These are phyloP conservation scores for Hirtodrosophila alboralis DNA, from an alignment of 2,888 invertebrate genomes.

Conservation along the genomic window DNA sequence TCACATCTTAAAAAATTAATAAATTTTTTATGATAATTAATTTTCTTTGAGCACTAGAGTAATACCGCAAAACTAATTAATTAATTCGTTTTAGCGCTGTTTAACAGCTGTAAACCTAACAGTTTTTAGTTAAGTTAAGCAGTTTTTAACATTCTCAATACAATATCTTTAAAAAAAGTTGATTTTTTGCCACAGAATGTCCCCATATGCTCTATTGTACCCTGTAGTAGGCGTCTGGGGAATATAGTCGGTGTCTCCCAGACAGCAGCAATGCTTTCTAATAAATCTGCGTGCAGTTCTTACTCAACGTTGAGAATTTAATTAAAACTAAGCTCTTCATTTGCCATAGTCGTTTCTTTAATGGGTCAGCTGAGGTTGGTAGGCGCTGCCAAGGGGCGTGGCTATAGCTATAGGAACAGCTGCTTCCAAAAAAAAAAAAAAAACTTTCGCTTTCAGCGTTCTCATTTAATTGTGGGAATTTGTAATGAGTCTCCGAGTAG, in stretches of 20 bases:
- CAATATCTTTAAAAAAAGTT: no score
- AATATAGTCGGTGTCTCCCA: slow-evolving; percentile 7
- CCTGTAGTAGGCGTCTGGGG: slow-evolving; percentile 16
- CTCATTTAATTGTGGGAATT: slow-evolving; percentile 44
- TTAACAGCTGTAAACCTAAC: no score
- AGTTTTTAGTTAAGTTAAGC: no score
- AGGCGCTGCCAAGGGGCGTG: slow-evolving; percentile 23
- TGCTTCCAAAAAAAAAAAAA: background rate
- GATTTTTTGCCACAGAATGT: no score
- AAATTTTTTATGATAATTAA: no score
- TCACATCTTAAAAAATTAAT: no score
- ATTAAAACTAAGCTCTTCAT: slow-evolving; percentile 73
- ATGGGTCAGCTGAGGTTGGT: slow-evolving; percentile 33
- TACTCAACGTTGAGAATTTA: slow-evolving; percentile 61
- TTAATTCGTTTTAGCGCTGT: no score
- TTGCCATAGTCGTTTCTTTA: slow-evolving; percentile 32
- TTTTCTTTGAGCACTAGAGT: no score
- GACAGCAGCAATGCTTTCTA: slow-evolving; percentile 42
- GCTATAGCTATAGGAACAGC: slow-evolving; percentile 13
- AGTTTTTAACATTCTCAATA: no score
- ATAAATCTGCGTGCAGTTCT: slow-evolving; percentile 56
- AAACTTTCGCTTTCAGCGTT: slow-evolving; percentile 31
- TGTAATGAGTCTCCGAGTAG: slow-evolving; percentile 36
- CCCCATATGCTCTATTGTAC: no score
- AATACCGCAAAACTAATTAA: no score